These are phyloP conservation scores for Decapterus maruadsi DNA, from an alignment of 2,797 vertebrate genomes.

Conservation along the genomic window DNA sequence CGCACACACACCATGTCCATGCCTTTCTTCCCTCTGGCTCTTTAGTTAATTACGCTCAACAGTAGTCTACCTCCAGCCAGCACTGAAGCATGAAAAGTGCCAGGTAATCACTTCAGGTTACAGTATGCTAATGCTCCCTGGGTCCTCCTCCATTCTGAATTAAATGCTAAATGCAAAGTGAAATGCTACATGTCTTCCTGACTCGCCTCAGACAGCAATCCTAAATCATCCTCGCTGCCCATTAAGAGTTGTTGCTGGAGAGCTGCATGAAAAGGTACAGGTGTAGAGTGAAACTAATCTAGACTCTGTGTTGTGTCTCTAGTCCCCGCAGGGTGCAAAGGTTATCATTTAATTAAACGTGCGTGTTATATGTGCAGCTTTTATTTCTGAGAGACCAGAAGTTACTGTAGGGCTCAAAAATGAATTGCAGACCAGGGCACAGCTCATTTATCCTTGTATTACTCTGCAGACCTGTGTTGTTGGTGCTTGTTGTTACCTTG, in stretches of 20 bases:
- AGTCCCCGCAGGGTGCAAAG: constrained; percentile 16
- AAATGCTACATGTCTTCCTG: constrained; percentile 40
- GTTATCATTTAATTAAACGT: constrained; percentile 56
- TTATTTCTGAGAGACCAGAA: constrained; percentile 26
- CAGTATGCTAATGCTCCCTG: constrained; percentile 43
- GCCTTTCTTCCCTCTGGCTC: constrained; percentile 31
- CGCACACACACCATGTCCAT: not conserved
- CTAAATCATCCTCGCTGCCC: constrained; percentile 30
- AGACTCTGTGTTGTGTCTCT: constrained; percentile 18
- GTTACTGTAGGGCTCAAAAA: not conserved
- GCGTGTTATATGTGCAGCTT: not conserved
- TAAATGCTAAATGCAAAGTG: constrained; percentile 52
- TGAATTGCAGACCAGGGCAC: constrained; percentile 7
- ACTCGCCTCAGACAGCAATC: constrained; percentile 32
- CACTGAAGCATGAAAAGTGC: constrained; percentile 54
- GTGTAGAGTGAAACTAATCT: constrained; percentile 23
- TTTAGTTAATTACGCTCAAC: constrained; percentile 47
- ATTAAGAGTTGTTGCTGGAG: constrained; percentile 11
- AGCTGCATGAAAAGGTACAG: constrained; percentile 21
- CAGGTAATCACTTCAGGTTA: constrained; percentile 55
- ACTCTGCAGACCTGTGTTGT: not conserved
- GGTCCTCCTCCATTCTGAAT: constrained; percentile 46
- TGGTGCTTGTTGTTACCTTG: constrained; percentile 86
- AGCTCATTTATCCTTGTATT: constrained; percentile 17
- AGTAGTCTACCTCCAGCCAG: constrained; percentile 28